These are phyloP conservation scores for Sander lucioperca DNA, from an alignment of 2,113 vertebrate genomes.

Conservation along the genomic window DNA sequence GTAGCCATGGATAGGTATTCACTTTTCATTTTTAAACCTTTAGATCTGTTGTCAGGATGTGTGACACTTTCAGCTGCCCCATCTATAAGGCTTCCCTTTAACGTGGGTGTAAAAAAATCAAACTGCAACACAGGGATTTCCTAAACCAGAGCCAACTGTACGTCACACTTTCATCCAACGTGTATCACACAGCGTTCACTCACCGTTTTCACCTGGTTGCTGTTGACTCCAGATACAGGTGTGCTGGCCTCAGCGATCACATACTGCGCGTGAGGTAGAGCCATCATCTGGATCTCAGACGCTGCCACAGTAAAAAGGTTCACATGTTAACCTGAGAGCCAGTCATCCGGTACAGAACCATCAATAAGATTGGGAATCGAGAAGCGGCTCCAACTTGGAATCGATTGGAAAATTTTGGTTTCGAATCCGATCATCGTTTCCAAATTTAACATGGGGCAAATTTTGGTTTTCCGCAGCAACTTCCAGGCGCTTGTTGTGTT, in stretches of 20 bases:
- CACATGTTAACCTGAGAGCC: background rate
- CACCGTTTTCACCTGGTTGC: conserved; percentile 93
- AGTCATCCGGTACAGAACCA: background rate
- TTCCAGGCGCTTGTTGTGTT: too few relatives aligned
- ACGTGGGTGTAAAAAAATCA: background rate
- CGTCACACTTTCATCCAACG: background rate
- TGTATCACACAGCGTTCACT: conserved; percentile 71
- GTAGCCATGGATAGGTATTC: too few relatives aligned
- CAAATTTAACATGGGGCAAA: too few relatives aligned
- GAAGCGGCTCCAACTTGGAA: too few relatives aligned
- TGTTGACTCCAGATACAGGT: conserved; percentile 89
- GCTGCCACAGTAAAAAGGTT: conserved; percentile 78
- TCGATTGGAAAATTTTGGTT: too few relatives aligned
- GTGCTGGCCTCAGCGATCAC: conserved; percentile 94
- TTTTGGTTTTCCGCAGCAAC: too few relatives aligned
- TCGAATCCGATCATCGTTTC: too few relatives aligned
- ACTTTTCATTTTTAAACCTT: too few relatives aligned
- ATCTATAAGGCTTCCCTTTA: background rate
- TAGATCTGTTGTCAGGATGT: background rate
- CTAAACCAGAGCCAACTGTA: background rate
- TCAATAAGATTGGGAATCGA: too few relatives aligned
- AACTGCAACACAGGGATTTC: background rate
- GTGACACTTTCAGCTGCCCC: background rate
- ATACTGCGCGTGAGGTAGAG: conserved; percentile 94
- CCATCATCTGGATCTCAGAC: conserved; percentile 99